Evolutionary conservation across 35 echinoderm and acorn worm genomes (phyloP), one percentile per base, ranked within the genome.

Genomic region (Apostichopus japonicus): DNA sequence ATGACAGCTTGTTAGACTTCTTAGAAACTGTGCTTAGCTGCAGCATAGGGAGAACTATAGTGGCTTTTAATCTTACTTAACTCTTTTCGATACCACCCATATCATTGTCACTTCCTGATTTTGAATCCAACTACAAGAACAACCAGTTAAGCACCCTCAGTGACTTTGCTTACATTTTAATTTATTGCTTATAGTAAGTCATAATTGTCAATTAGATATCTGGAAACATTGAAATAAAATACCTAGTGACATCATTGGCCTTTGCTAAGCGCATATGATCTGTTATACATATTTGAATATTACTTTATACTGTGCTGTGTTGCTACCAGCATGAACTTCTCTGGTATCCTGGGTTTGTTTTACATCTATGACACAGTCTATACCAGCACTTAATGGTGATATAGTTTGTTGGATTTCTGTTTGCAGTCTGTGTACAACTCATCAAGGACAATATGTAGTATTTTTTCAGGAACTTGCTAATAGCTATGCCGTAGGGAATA

Each of bases 211-310:
- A 54, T 83, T 16, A 54, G 54, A 13, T 13, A 52, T 54, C 54
- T 11, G 24, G n/a, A 53, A 83, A 83, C 51, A 44, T 83, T 54
- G 79, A 83, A 83, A 83, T 52, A 54, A 5, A 54, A 83, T 52
- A 16, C 54, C 79, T 13, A 33, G 54, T 83, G 79, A 83, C 79
- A 83, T 83, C 79, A 83, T 83, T 5, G 79, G 44, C 79, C 79
- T 4, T 11, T n/a, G 24, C 51, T n/a, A 54, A 83, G 51, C 54
- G 10, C 44, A 53, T 16, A 52, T 52, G 54, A 8, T 67, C 63
- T 67, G 19, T 67, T 19, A 67, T 67, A 4, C 63, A 10, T 17
- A 83, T 83, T 53, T 9, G 54, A 54, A 54, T 83, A n/a, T 52
- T 21, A 1, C 51, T 83, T 83, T 83, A 33, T 83, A 83, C 79